Evolutionary conservation across 2,888 invertebrate genomes (phyloP), one percentile per base, ranked within the genome.

Genomic region (Antheraea yamamai): DNA sequence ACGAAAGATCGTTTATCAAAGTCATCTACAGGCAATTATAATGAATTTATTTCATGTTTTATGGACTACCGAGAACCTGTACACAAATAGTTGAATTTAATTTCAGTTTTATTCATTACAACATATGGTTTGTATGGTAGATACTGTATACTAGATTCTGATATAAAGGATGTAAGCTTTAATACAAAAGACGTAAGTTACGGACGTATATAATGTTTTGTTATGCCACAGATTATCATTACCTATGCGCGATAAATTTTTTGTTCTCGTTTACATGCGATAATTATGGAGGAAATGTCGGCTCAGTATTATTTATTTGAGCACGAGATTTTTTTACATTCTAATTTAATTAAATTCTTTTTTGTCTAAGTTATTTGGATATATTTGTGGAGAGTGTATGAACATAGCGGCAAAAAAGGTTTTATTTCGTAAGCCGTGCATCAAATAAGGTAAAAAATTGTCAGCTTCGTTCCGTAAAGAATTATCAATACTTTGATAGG

Each of bases 21-120:
- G 70, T 70, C 39, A 10, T 39, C 20, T 70, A 39, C 70, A 39
- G 70, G 39, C 39, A 70, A 30, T 66, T 66, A 30, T 30, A 30
- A 66, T 66, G 64, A 66, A 66, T 66, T 70, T 70, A 39, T 70
- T 70, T 70, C 35, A 39, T 39, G 39, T 70, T 70, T 70, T 35
- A 70, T 70, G 23, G 70, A 70, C 39, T 70, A 70, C 39, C 39
- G 39, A 39, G 70, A 70, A 70, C 39, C 18, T 3, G 55, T 39
- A 70, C 10, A 39, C 1, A 39, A 70, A 23, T 66, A 6, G 30
- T 30, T 30, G 16, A 66, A 30, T 66, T 70, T 70, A 70, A n/a
- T n/a, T 70, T 10, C 39, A n/a, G 39, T 70, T 70, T 20, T 39
- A 7, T n/a, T 16, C 23, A n/a, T 68, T 68, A 14, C 4, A 70